phyloP scores from a whole-genome alignment of 1,140 invertebrate genomes.

The Mercenaria mercenaria region DNA sequence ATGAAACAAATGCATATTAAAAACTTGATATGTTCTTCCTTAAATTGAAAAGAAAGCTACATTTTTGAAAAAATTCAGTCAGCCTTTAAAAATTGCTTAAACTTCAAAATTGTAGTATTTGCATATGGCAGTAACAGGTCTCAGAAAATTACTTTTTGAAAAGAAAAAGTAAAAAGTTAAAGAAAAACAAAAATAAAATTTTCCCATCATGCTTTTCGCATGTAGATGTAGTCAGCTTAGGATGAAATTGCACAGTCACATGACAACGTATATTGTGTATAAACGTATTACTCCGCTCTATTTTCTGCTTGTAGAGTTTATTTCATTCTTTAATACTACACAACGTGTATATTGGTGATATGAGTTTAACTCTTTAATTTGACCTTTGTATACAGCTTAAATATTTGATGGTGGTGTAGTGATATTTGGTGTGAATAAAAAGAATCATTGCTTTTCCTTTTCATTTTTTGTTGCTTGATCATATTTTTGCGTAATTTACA shows the following conservation, averaged over 20 bases:
- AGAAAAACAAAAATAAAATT: constrained; percentile 63
- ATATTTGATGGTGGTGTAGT: constrained; percentile 47
- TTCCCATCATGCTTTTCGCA: constrained; percentile 86
- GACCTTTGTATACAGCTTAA: constrained; percentile 49
- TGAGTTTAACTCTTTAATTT: constrained; percentile 52
- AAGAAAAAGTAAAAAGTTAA: background rate
- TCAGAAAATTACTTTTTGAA: constrained; percentile 36
- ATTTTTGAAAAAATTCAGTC: too few species aligned
- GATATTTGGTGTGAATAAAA: constrained; percentile 2
- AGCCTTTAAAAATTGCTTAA: too few species aligned
- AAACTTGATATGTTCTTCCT: too few species aligned
- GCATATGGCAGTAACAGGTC: constrained; percentile 26
- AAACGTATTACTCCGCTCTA: constrained; percentile 71
- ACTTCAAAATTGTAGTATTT: too few species aligned
- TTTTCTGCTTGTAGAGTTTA: constrained; percentile 71
- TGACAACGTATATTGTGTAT: constrained; percentile 79
- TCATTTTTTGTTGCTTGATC: constrained; percentile 4
- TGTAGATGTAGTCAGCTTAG: constrained; percentile 85
- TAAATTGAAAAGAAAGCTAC: too few species aligned
- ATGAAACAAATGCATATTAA: too few species aligned
- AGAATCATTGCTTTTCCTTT: background rate
- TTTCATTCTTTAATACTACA: constrained; percentile 70
- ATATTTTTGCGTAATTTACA: background rate
- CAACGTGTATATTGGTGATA: constrained; percentile 64
- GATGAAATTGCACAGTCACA: constrained; percentile 85